Conservation (phyloP, 1,140 invertebrate genomes). For the Lutraria rhynchaena region DNA sequence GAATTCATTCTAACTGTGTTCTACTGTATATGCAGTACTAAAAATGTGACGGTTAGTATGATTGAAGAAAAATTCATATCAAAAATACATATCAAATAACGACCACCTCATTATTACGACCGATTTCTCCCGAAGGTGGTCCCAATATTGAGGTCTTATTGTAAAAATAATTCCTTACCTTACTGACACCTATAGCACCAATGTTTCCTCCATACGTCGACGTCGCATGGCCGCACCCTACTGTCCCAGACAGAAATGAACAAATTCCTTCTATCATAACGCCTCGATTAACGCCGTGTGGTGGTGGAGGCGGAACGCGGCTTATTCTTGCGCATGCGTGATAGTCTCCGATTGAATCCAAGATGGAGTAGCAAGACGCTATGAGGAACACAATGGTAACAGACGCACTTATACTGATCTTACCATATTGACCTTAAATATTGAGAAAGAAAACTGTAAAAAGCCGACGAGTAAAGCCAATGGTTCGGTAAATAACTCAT, state of each 20-base stretch:
- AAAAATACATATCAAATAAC: too few relatives aligned
- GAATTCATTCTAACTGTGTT: too few relatives aligned
- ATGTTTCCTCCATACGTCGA: conserved; percentile 93
- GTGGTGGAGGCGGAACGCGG: conserved; percentile 62
- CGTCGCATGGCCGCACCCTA: conserved; percentile 92
- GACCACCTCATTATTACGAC: too few relatives aligned
- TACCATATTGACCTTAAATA: conserved; percentile 61
- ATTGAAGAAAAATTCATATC: too few relatives aligned
- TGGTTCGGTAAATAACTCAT: too few relatives aligned
- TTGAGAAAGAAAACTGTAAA: too few relatives aligned
- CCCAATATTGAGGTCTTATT: too few relatives aligned
- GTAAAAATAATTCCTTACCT: conserved; percentile 77
- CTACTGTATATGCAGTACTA: too few relatives aligned
- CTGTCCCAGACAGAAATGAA: conserved; percentile 90
- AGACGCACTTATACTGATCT: conserved; percentile 6
- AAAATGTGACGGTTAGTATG: too few relatives aligned
- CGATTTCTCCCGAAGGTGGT: too few relatives aligned
- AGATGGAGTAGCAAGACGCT: conserved; percentile 70
- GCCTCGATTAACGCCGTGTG: conserved; percentile 83
- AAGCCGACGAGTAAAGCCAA: too few relatives aligned
- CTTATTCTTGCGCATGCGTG: conserved; percentile 76
- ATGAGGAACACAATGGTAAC: conserved; percentile 73
- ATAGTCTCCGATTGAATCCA: conserved; percentile 69
- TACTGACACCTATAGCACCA: conserved; percentile 90
- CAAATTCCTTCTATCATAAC: conserved; percentile 93